These are phyloP conservation scores for Monodelphis domestica DNA, from an alignment of 2,797 vertebrate genomes.

Conservation along the genomic window DNA sequence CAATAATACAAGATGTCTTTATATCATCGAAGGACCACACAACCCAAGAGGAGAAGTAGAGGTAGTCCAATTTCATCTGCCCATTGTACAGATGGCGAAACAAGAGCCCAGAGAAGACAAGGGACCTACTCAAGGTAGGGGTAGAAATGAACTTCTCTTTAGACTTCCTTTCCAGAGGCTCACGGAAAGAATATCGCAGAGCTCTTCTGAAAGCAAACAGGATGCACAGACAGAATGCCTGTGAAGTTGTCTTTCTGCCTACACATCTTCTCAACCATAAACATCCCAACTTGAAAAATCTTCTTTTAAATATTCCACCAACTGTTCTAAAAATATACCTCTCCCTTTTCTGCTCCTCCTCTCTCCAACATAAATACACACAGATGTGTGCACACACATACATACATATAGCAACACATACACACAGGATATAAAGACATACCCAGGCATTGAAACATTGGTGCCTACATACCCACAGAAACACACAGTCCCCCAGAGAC, in stretches of 20 bases:
- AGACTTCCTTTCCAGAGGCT: constrained; percentile 37
- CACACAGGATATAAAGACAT: constrained; percentile 14
- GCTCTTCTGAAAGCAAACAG: constrained; percentile 66
- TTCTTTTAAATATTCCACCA: constrained; percentile 72
- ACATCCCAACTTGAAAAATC: constrained; percentile 69
- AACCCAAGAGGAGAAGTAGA: background rate
- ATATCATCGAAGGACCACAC: background rate
- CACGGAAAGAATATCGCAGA: constrained; percentile 60
- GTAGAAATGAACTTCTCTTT: background rate
- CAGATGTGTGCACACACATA: constrained; percentile 36
- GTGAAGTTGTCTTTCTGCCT: constrained; percentile 41
- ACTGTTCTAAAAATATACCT: constrained; percentile 72
- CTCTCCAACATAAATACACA: constrained; percentile 42
- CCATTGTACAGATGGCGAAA: background rate
- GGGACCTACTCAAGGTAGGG: background rate
- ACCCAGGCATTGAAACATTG: no score
- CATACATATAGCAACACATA: constrained; percentile 20
- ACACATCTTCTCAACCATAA: constrained; percentile 63
- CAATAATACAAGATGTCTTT: background rate
- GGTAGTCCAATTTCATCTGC: background rate
- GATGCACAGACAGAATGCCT: constrained; percentile 34
- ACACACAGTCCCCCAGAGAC: background rate
- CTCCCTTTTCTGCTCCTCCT: constrained; percentile 43
- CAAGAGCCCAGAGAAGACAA: background rate
- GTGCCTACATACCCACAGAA: background rate